These are phyloP conservation scores for Phalacrocorax brasilianus DNA, from an alignment of 2,113 vertebrate genomes.

Conservation along the genomic window DNA sequence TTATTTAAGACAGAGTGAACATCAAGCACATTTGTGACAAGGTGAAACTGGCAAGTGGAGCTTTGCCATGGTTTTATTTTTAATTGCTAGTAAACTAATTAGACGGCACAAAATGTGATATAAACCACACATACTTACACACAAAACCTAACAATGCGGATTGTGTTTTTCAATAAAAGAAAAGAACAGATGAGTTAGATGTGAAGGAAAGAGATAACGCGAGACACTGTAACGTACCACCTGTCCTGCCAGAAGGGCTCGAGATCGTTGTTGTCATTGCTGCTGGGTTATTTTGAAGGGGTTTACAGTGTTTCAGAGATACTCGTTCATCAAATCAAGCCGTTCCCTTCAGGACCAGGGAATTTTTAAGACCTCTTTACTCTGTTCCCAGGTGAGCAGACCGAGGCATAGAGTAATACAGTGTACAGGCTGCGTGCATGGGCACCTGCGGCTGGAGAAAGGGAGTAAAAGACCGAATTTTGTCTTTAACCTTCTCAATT, in stretches of 20 bases:
- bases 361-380: neutral
- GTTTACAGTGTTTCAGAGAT: neutral
- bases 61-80: slow-evolving; percentile 73
- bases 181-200: slow-evolving; percentile 43
- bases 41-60: slow-evolving; percentile 72
- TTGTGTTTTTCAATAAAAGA: slow-evolving; percentile 18
- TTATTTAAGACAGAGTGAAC: slow-evolving; percentile 68
- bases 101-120: slow-evolving; percentile 61
- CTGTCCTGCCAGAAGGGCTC: slow-evolving; percentile 26
- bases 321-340: neutral
- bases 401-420: neutral
- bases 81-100: slow-evolving; percentile 77
- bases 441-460: neutral
- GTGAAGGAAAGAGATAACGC: neutral
- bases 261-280: neutral
- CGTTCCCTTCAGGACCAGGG: neutral
- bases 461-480: neutral
- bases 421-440: neutral
- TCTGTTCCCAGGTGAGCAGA: neutral
- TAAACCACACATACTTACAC: neutral
- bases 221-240: neutral
- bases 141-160: slow-evolving; percentile 20
- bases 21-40: slow-evolving; percentile 59
- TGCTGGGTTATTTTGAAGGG: neutral
- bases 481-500: neutral